A percentile compares a stretch with the other conserved stretches of the same genome.
phyloP scores from a whole-genome alignment of 2,888 invertebrate species.

The Tachina fera region DNA sequence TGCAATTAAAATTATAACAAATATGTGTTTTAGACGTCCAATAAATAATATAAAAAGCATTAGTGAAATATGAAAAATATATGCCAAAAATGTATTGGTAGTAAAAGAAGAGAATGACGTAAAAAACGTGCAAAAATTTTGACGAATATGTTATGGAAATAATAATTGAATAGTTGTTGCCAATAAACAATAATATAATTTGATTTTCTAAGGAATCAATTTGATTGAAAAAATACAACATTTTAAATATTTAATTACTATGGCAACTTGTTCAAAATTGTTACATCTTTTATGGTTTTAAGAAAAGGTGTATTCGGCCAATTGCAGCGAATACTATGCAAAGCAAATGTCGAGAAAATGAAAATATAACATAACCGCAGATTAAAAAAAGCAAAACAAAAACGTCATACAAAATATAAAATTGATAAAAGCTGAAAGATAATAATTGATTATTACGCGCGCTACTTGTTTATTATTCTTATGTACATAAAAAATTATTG shows the following conservation, averaged over 20 bases:
- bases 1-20: neutral
- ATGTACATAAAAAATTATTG: conserved; percentile 36
- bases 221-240: neutral
- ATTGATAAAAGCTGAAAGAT: conserved; percentile 38
- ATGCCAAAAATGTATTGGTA: neutral
- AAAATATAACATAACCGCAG: conserved; percentile 21
- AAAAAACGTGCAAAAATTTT: conserved; percentile 57
- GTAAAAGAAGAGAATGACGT: conserved; percentile 42
- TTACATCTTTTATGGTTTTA: conserved; percentile 21
- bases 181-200: no score
- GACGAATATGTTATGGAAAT: neutral
- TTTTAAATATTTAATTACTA: no score
- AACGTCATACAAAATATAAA: conserved; percentile 40
- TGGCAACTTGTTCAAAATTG: neutral
- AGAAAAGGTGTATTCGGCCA: conserved; percentile 5
- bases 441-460: conserved; percentile 46
- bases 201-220: no score
- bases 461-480: conserved; percentile 27
- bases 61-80: neutral
- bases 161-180: neutral
- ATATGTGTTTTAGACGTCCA: neutral
- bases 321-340: conserved; percentile 18
- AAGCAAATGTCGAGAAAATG: conserved; percentile 16
- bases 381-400: conserved; percentile 6
- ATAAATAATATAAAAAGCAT: neutral